Base-by-base conservation (phyloP, 2,888 invertebrate species). In the Amiota communis region DNA sequence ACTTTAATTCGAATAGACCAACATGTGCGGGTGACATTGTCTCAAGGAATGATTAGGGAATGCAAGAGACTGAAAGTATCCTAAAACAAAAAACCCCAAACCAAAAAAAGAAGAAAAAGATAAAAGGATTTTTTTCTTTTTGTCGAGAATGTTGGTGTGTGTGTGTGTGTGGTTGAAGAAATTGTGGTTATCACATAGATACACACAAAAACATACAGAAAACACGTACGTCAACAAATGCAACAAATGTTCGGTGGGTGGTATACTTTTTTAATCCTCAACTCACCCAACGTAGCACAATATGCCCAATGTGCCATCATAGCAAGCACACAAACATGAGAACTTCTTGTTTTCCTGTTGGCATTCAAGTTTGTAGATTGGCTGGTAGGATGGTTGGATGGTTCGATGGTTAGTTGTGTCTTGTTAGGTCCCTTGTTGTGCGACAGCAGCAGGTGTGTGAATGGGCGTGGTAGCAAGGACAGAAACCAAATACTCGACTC, bases 391-490 rank as follows among this genome's bases (percentile, higher is more conserved):
- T 67, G 23, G n/a, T 48, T 70, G 6, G 36, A 6, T 47, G 46
- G 4, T 47, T 9, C n/a, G 6, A 11, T 20, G 47, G 57, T 57
- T 72, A 36, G 63, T 56, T 70, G 70, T 57, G 70, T 72, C 20
- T 65, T 47, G 81, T 82, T 76, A 83, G 36, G 36, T 36, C 36
- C 36, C 36, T 79, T 77, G 78, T 83, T 82, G 78, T 84, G 78
- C 82, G 86, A 86, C 83, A 86, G 83, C 86, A 83, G 83, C 83
- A 83, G 83, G 83, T 85, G 81, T 85, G 80, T 80, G 70, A 67
- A 75, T 78, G 75, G 76, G 77, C 77, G 79, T 49, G 72, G 71
- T 74, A 83, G 36, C 36, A 36, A 36, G 36, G 6, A 36, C 6
- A 36, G 36, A 36, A 36, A 36, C 36, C 53, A 67, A 56, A 69